Conservation (phyloP, 2,888 invertebrate species). For the Pherbina coryleti region DNA sequence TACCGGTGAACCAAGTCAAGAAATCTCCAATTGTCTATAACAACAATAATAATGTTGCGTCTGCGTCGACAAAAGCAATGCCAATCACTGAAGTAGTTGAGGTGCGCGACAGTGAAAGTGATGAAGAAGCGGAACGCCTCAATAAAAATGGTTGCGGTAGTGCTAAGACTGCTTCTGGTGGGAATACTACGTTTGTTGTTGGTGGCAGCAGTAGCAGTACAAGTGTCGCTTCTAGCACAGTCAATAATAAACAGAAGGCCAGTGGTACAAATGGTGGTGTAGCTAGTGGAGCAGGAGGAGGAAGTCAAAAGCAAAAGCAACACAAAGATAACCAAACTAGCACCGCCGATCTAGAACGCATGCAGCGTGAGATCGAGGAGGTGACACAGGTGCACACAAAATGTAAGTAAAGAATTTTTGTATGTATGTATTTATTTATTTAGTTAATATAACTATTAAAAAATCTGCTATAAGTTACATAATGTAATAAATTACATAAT, state of each 20-base stretch:
- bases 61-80: constrained; percentile 26
- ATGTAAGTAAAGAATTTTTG: constrained; percentile 50
- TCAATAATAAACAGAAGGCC: constrained; percentile 44
- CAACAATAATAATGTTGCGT: constrained; percentile 43
- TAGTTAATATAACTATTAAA: too few species aligned
- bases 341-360: constrained; percentile 51
- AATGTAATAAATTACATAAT: too few species aligned
- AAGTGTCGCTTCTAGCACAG: constrained; percentile 44
- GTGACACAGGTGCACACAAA: constrained; percentile 56
- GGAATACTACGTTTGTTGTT: constrained; percentile 46
- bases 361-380: constrained; percentile 61
- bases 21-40: constrained; percentile 32
- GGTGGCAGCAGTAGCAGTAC: constrained; percentile 52
- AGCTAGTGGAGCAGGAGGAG: constrained; percentile 15
- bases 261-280: constrained; percentile 45
- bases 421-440: too few species aligned
- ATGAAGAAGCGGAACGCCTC: constrained; percentile 44
- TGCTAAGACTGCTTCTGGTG: constrained; percentile 42
- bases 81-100: constrained; percentile 52
- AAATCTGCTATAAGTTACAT: too few species aligned
- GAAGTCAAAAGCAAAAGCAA: constrained; percentile 36
- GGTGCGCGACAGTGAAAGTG: constrained; percentile 56
- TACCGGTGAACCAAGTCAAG: constrained; percentile 27
- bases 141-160: constrained; percentile 38
- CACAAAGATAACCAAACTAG: constrained; percentile 39